phyloP scores from a whole-genome alignment of 2,797 vertebrate species.

The Semotilus atromaculatus region DNA sequence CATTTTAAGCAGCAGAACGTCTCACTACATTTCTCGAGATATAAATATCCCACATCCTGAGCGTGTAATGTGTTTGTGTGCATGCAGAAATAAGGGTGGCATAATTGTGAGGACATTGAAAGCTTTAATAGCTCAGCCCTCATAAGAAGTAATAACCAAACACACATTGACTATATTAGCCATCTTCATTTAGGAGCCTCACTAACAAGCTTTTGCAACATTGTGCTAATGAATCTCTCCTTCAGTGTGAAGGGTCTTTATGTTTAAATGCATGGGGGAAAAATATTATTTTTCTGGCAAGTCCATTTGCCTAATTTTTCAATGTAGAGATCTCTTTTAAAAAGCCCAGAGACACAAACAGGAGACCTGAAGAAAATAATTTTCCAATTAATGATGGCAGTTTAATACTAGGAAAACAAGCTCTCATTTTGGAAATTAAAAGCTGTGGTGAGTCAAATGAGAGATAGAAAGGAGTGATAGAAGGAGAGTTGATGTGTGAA shows the following conservation, averaged over 20 bases:
- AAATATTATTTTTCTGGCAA: slow-evolving; percentile 39
- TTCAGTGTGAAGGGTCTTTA: slow-evolving; percentile 35
- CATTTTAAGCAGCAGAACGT: slow-evolving; percentile 21
- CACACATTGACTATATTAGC: slow-evolving; percentile 51
- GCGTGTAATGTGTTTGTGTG: slow-evolving; percentile 35
- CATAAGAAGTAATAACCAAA: slow-evolving; percentile 55
- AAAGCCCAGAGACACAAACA: slow-evolving; percentile 33
- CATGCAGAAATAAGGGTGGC: slow-evolving; percentile 33
- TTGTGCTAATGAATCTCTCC: slow-evolving; percentile 42
- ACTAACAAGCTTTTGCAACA: slow-evolving; percentile 45
- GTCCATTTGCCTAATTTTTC: slow-evolving; percentile 45
- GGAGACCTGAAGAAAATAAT: slow-evolving; percentile 42
- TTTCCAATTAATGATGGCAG: slow-evolving; percentile 38
- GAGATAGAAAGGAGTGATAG: slow-evolving; percentile 32
- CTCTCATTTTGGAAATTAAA: slow-evolving; percentile 39
- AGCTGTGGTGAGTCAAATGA: slow-evolving; percentile 30
- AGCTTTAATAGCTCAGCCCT: slow-evolving; percentile 50
- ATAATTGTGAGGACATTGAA: slow-evolving; percentile 56
- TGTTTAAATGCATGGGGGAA: slow-evolving; percentile 31
- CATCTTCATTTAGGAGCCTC: slow-evolving; percentile 54
- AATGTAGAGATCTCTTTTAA: slow-evolving; percentile 1
- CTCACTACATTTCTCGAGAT: not conserved
- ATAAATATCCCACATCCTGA: slow-evolving; percentile 46
- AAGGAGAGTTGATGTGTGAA: slow-evolving; percentile 60
- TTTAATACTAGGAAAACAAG: slow-evolving; percentile 30